Evolutionary conservation across 2,888 invertebrate species (phyloP), one percentile per base, ranked within the genome.

Genomic region (Hirtodrosophila histrioides): DNA sequence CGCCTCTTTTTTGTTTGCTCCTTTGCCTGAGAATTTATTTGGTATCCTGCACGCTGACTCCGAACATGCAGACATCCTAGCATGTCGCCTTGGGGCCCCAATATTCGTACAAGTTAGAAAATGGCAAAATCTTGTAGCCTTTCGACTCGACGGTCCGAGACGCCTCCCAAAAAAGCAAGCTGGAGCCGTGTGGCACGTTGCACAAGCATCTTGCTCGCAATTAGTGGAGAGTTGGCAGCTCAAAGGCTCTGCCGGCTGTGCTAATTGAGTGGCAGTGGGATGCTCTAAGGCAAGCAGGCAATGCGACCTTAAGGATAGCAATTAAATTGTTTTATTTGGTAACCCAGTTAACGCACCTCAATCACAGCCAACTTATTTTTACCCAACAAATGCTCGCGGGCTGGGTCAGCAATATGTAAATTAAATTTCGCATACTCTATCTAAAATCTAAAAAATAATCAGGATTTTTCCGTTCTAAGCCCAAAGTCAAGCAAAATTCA

Each of bases 91-190:
- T 63, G 79, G 82, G 79, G 69, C 61, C 8, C 41, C 60, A 40
- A 46, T 56, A 37, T 57, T 29, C 39, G 11, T 51, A 61, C 71
- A 83, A 79, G 80, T 65, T 65, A 70, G 83, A 68, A 86, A 84
- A 84, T 86, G 86, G 81, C 78, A 70, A 60, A 84, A 73, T 58
- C 84, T 84, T 84, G 86, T 84, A 78, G 77, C 66, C 72, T 61
- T 64, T 78, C 57, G 66, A 72, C 64, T 64, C 62, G 17, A 17
- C 17, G 17, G 17, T 17, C 10, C n/a, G 27, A 39, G 37, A 31
- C 17, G 37, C 33, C 36, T 3, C 17, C 37, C 23, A 35, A 5
- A 39, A 53, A 40, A 12, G 8, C 35, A 17, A 17, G n/a, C 12
- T 11, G 31, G 10, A 17, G 36, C 17, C n/a, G 36, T 50, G 35